A percentile compares a stretch with the other conserved stretches of the same genome.
These are phyloP conservation scores for Furcifer pardalis DNA, from an alignment of 2,797 vertebrate species.

Conservation along the genomic window DNA sequence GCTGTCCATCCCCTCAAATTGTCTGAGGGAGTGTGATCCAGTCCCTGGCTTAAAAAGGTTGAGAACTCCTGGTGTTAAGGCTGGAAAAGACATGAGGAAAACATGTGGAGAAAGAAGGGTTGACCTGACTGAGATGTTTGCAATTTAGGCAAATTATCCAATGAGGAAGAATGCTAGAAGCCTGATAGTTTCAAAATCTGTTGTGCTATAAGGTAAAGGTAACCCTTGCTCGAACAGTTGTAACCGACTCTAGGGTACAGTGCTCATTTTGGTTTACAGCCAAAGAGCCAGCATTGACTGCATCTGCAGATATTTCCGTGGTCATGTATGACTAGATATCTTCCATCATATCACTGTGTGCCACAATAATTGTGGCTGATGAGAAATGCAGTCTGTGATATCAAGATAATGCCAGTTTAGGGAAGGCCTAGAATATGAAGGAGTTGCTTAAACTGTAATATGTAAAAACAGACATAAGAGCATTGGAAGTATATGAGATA, in stretches of 20 bases:
- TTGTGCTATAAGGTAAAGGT: too few species aligned
- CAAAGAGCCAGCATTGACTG: too few species aligned
- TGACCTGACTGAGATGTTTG: background rate
- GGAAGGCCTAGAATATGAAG: background rate
- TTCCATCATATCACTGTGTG: background rate
- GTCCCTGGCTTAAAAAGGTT: too few species aligned
- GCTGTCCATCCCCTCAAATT: too few species aligned
- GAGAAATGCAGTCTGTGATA: background rate
- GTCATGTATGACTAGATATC: too few species aligned
- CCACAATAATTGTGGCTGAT: background rate
- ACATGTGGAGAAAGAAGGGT: background rate
- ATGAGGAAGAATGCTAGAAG: background rate
- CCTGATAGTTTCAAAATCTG: background rate
- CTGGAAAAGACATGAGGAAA: background rate
- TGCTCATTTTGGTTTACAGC: too few species aligned
- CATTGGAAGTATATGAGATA: background rate
- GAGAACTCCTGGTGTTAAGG: too few species aligned
- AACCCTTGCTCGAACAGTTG: too few species aligned
- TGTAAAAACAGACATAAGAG: background rate
- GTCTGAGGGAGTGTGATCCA: too few species aligned
- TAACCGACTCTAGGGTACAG: too few species aligned
- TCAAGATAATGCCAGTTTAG: background rate
- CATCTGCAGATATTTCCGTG: too few species aligned
- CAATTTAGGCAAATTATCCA: background rate
- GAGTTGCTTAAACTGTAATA: conserved; percentile 21